Evolutionary conservation across 2,797 vertebrate genomes (phyloP), one percentile per base, ranked within the genome.

Genomic region (Brachyalestes nurse): DNA sequence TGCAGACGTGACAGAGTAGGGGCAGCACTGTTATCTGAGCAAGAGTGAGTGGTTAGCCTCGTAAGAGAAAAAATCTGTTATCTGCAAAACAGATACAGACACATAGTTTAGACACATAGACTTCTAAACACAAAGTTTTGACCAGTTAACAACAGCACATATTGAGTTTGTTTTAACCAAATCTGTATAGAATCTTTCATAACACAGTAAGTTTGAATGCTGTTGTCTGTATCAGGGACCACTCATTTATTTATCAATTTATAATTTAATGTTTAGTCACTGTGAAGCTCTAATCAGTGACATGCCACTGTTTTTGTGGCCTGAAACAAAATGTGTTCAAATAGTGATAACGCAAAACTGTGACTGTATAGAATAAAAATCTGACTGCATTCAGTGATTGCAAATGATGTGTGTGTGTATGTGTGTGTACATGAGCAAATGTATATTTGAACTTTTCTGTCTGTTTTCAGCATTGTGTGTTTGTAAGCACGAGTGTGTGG

Each of bases 401-500:
- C n/a, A n/a, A n/a, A n/a, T n/a, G n/a, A n/a, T 60, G 21, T 8
- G 5, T 23, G 57, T 21, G 21, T 60, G 6, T 42, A 38, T 61
- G 9, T 21, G 14, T 58, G 51, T 23, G 55, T 64, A 6, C 13
- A 19, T 25, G n/a, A 23, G 34, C 51, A 45, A 25, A 21, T 70
- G 45, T n/a, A 13, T 19, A 60, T 60, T 4, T 1, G 17, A 62
- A 19, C 45, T 28, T 78, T 67, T 75, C 53, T 60, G 19, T 78
- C 12, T 67, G 40, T 66, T 82, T 65, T 72, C 60, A 72, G 55
- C 28, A 51, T 66, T 67, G 12, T 69, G 71, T 78, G 49, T 38
- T 72, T 47, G 21, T 42, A 28, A 60, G 55, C 28, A 17, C 71
- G 61, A 25, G 72, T 81, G 83, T 82, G 71, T 83, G 74, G 51